Base-by-base conservation (phyloP, 2,888 invertebrate genomes). In the Chydorus sphaericus region DNA sequence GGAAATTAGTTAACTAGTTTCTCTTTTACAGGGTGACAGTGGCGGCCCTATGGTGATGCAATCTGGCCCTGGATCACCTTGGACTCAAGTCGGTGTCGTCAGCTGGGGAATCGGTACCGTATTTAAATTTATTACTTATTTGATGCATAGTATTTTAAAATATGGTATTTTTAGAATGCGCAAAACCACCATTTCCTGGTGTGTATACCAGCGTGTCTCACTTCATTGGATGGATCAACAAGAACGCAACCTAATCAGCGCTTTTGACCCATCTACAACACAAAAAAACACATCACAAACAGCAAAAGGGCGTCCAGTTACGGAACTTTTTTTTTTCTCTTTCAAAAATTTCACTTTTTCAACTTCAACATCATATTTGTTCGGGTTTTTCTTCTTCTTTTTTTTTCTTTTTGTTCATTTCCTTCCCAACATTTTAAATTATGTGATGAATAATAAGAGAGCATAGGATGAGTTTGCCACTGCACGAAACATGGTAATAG, bases 41-140 rank as follows among this genome's bases (percentile, higher is more conserved):
- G 90, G 90, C 48, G 90, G 90, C 5, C 90, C 90, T 0, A 69
- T 90, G 64, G 84, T 89, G 82, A 78, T 88, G 11, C 82, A 80
- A 65, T 80, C 82, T 56, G 79, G 77, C 33, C 57, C 31, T n/a
- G 29, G 30, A 8, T 30, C 80, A 80, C 78, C 78, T 58, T 88
- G 87, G 83, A 82, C 79, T 0, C 89, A 89, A 71, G 83, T 86
- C 18, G 90, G 90, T 54, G 80, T 90, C 51, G 90, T 90, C 20
- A 88, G 88, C 14, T 90, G 89, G 88, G 90, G 90, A 60, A 89
- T 90, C 63, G 44, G 44, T 44, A 23, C n/a, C 14, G 11, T 44
- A 44, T 44, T 7, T 2, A 44, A 20, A 7, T 20, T 6, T 23
- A 23, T 6, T 44, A 3, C 23, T 20, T 14, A n/a, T n/a, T n/a